Percentiles rank a stretch among this genome's conserved stretches.
Evolutionary conservation across 1,140 invertebrate species (phyloP).

Genomic region (Mamestra configurata): DNA sequence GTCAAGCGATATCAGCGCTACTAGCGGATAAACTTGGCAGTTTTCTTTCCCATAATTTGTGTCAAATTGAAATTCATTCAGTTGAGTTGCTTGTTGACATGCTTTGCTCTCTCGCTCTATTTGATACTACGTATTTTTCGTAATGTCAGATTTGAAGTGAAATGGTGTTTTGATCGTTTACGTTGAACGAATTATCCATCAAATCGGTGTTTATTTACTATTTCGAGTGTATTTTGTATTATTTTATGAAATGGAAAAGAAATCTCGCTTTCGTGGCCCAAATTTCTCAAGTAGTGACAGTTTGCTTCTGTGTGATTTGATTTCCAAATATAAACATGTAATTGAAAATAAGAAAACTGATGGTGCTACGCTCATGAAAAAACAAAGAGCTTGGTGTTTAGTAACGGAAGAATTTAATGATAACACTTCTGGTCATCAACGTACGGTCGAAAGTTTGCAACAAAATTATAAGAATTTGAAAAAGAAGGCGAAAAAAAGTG

Average conservation of each 20-base stretch:
- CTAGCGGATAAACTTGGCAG: no score
- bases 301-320: neutral
- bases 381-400: neutral
- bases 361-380: neutral
- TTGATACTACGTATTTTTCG: no score
- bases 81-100: no score
- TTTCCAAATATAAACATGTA: neutral
- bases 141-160: no score
- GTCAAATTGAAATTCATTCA: no score
- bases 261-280: neutral
- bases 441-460: neutral
- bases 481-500: neutral
- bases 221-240: no score
- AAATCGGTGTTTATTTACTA: no score
- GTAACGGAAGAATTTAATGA: neutral
- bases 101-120: no score
- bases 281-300: neutral
- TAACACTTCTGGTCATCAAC: neutral
- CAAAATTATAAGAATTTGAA: neutral
- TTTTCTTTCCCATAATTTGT: no score
- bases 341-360: neutral
- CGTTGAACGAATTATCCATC: no score
- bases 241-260: conserved; percentile 9
- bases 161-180: no score
- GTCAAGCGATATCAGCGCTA: no score